A percentile compares a stretch with the other conserved stretches of the same genome.
Conservation (phyloP, 2,888 invertebrate genomes). For the Pandemis cinnamomeana region DNA sequence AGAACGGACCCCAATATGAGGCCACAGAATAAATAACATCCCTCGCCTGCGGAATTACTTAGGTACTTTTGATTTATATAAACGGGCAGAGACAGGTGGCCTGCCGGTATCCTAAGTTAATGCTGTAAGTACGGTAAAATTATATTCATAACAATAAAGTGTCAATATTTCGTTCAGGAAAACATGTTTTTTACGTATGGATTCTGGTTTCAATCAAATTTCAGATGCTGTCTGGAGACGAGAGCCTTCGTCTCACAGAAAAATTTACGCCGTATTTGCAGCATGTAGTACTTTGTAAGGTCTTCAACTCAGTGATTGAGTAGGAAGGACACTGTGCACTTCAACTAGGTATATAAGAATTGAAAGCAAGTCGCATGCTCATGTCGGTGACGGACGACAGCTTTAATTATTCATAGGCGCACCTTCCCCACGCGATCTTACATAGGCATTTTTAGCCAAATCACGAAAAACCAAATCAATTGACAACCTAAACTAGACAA, state of each 20-base stretch:
- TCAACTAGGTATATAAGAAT: too few species aligned
- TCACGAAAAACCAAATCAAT: not conserved
- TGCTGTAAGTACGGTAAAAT: not conserved
- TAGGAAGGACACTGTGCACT: too few species aligned
- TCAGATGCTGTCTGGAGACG: too few species aligned
- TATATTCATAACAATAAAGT: too few species aligned
- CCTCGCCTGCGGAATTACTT: slow-evolving; percentile 4
- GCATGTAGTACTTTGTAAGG: too few species aligned
- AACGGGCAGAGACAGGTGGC: slow-evolving; percentile 18
- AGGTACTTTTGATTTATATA: slow-evolving; percentile 30
- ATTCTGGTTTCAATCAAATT: too few species aligned
- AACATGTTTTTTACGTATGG: too few species aligned
- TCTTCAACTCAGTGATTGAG: too few species aligned
- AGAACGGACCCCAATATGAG: slow-evolving; percentile 3
- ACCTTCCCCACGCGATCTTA: not conserved
- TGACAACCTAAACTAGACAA: not conserved
- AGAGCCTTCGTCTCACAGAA: too few species aligned
- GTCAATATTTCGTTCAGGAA: too few species aligned
- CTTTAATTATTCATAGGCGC: not conserved
- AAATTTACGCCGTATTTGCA: too few species aligned
- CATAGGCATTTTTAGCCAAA: not conserved
- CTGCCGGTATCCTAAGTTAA: not conserved
- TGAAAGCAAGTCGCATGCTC: too few species aligned
- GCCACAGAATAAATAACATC: slow-evolving; percentile 25
- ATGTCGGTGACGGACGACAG: not conserved